Percentiles rank a stretch among this genome's conserved stretches.
These are phyloP conservation scores for Scolopax mira DNA, from an alignment of 2,113 vertebrate species.

Conservation along the genomic window DNA sequence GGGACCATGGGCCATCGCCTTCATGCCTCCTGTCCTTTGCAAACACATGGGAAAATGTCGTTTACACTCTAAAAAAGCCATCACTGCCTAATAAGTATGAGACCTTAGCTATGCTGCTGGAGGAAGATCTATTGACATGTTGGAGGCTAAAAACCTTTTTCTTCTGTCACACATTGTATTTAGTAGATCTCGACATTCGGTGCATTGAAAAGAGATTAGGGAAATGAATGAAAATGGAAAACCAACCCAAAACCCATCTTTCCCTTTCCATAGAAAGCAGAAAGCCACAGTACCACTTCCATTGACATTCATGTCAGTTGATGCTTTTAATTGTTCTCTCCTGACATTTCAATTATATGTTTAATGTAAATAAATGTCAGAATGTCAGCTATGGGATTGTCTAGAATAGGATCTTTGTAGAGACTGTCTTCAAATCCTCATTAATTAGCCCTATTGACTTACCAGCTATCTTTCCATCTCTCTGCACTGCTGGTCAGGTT, in stretches of 20 bases:
- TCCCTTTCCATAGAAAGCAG: neutral
- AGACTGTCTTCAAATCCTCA: neutral
- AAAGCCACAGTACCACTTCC: neutral
- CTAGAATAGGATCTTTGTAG: neutral
- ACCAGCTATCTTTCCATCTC: neutral
- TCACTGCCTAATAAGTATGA: neutral
- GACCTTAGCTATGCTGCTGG: neutral
- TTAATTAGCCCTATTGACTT: neutral
- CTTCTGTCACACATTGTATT: neutral
- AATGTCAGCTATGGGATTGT: neutral
- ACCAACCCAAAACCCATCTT: neutral
- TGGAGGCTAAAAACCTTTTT: neutral
- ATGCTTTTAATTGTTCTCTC: neutral
- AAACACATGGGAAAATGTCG: neutral
- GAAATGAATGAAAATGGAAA: neutral
- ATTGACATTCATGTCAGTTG: neutral
- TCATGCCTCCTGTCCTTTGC: neutral
- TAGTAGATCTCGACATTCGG: fast-evolving
- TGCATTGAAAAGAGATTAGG: neutral
- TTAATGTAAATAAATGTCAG: slow-evolving; percentile 14
- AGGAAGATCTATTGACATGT: neutral
- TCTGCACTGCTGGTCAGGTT: neutral
- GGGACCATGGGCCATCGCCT: neutral
- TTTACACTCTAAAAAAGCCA: neutral
- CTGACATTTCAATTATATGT: neutral